Evolutionary conservation across 2,888 invertebrate genomes (phyloP), one percentile per base, ranked within the genome.

Genomic region (Trilocha varians): DNA sequence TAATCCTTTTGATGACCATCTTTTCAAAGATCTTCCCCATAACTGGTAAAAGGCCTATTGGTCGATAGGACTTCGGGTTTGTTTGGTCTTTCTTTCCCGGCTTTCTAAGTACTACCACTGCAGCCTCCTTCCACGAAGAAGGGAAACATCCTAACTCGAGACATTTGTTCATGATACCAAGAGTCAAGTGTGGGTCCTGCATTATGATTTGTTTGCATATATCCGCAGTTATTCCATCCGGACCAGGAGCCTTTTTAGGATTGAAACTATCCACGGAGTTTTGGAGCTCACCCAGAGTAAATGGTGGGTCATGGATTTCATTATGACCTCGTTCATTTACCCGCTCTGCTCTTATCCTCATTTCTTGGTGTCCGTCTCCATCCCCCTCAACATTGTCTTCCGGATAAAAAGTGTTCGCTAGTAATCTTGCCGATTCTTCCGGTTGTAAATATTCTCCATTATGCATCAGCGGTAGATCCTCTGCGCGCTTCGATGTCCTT

Each of bases 391-490:
- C 2, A n/a, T n/a, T n/a, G n/a, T n/a, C n/a, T n/a, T n/a, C n/a
- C n/a, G n/a, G n/a, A n/a, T n/a, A n/a, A n/a, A 15, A 4, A 2
- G 25, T 38, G 14, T 13, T 25, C 25, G 25, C 25, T 14, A 13
- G 11, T 13, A 38, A 9, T 9, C 14, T 25, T 17, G 13, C 38
- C 25, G 38, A 35, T 3, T 13, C 35, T 13, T 13, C 13, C 2
- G 32, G 13, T 3, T 16, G 13, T 38, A 25, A 9, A 3, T n/a
- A 13, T 6, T 13, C 6, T 25, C 38, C 38, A 8, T 38, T 13
- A 6, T 32, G n/a, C 2, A 5, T 8, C 15, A 38, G 15, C 3
- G 36, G 40, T 13, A 9, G 1, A 8, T 49, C 47, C 8, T 42
- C 40, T 0, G 41, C 36, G 2, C 44, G 33, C 8, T 33, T 45